These are phyloP conservation scores for Psilopsiagon aymara DNA, from an alignment of 2,113 vertebrate genomes.

Conservation along the genomic window DNA sequence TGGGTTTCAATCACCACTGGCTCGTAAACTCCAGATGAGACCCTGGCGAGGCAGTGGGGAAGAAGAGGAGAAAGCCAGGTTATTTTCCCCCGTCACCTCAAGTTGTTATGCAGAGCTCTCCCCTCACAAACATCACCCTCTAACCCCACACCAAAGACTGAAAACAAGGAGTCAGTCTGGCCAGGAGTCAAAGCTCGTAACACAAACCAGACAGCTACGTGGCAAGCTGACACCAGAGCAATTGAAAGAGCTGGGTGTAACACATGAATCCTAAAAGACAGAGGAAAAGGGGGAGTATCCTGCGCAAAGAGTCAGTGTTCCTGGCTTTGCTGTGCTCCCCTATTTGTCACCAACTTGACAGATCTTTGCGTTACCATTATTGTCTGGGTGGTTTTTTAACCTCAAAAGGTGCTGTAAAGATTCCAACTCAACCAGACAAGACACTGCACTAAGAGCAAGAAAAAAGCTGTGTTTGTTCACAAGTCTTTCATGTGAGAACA, in stretches of 20 bases:
- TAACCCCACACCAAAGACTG: not conserved
- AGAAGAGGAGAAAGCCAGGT: not conserved
- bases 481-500: not conserved
- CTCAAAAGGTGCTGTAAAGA: not conserved
- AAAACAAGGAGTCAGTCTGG: not conserved
- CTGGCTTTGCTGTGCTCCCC: not conserved
- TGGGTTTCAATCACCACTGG: slow-evolving; percentile 95
- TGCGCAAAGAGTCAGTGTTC: not conserved
- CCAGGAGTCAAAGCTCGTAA: not conserved
- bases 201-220: not conserved
- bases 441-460: not conserved
- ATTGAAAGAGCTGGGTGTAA: not conserved
- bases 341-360: not conserved
- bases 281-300: not conserved
- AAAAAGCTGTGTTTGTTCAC: not conserved
- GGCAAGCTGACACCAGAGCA: not conserved
- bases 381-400: not conserved
- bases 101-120: not conserved
- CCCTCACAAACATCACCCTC: not conserved
- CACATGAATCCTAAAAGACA: not conserved
- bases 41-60: slow-evolving; percentile 73
- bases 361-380: not conserved
- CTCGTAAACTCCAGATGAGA: slow-evolving; percentile 90
- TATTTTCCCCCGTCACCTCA: not conserved
- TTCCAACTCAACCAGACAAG: not conserved